These are phyloP conservation scores for Ommatoiulus sabulosus DNA, from an alignment of 2,888 invertebrate genomes.

Conservation along the genomic window DNA sequence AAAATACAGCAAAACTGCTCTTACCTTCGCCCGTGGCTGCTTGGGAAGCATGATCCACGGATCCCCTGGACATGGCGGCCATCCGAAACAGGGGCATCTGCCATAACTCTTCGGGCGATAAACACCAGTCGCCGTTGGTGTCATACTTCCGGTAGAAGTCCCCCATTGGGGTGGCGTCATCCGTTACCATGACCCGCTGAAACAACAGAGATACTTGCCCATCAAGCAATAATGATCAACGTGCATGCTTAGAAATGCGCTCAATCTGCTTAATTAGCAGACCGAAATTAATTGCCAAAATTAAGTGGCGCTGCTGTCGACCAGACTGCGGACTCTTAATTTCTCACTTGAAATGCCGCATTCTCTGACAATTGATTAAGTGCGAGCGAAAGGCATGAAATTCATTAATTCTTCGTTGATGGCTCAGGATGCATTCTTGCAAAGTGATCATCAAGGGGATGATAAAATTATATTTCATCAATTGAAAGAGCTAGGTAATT, in stretches of 20 bases:
- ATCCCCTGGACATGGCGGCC: slow-evolving; percentile 26
- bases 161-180: slow-evolving; percentile 42
- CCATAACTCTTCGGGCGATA: slow-evolving; percentile 57
- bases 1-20: not conserved
- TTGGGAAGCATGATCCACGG: not conserved
- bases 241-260: not conserved
- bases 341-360: not conserved
- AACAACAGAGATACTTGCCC: not conserved
- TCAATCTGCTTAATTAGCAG: not conserved
- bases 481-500: not conserved
- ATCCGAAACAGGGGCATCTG: slow-evolving; percentile 55
- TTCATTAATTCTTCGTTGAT: not conserved
- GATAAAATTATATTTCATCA: not conserved
- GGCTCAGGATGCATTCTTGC: not conserved
- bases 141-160: slow-evolving; percentile 48
- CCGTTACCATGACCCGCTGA: slow-evolving; percentile 23
- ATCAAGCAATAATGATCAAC: not conserved
- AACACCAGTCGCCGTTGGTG: slow-evolving; percentile 57
- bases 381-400: not conserved
- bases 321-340: not conserved
- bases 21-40: slow-evolving; percentile 4
- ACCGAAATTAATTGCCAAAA: not conserved
- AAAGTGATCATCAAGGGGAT: not conserved
- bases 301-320: slow-evolving; percentile 8
- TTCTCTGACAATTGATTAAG: not conserved